Percentiles rank a stretch among this genome's conserved stretches.
Evolutionary conservation across 2,113 vertebrate species (phyloP).

Genomic region (Myotis yumanensis): DNA sequence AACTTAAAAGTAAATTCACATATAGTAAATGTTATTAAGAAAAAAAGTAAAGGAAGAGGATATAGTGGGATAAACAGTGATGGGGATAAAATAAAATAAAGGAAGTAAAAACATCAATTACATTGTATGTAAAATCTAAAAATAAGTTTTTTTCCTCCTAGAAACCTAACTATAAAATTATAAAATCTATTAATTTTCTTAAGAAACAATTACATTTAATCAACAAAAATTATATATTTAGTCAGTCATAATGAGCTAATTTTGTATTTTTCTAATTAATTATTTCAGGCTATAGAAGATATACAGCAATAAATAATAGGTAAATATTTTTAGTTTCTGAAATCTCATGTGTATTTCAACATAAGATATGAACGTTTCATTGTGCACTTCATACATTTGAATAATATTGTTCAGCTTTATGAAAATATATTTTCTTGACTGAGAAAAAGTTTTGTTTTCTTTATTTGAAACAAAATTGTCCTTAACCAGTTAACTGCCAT

Average conservation of each 20-base stretch:
- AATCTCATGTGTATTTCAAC: constrained; percentile 1
- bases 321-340: constrained; percentile 4
- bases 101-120: not conserved
- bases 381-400: not conserved
- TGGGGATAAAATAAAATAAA: not conserved
- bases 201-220: not conserved
- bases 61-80: not conserved
- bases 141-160: not conserved
- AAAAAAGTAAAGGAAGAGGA: not conserved
- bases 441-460: not conserved
- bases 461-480: not conserved
- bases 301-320: not conserved
- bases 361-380: not conserved
- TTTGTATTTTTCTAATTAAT: not conserved
- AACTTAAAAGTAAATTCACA: not conserved
- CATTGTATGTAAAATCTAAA: not conserved
- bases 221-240: not conserved
- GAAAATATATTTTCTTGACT: not conserved
- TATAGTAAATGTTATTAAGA: not conserved
- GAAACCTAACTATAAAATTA: not conserved
- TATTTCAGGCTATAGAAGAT: not conserved
- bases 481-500: not conserved
- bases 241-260: not conserved
- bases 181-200: not conserved
- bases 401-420: not conserved